Conservation (phyloP, 2,888 invertebrate species). For the Liodrosophila aerea region DNA sequence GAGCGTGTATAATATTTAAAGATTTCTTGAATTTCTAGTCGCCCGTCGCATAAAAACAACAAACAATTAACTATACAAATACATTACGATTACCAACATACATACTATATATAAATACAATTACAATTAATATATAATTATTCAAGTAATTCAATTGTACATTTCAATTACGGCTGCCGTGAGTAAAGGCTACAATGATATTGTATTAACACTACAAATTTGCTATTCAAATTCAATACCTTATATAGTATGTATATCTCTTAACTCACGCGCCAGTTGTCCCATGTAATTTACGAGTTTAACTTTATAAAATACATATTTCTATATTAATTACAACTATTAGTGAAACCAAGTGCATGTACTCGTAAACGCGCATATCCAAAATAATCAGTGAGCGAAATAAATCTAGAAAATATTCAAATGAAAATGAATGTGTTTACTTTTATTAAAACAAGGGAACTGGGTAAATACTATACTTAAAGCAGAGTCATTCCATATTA, state of each 20-base stretch:
- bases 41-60: conserved; percentile 68
- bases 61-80: conserved; percentile 50
- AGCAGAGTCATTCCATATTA: too few species aligned
- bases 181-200: conserved; percentile 27
- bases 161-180: conserved; percentile 39
- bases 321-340: conserved; percentile 23
- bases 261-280: conserved; percentile 28
- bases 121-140: conserved; percentile 37
- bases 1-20: conserved; percentile 47
- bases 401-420: conserved; percentile 69
- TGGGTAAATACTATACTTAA: background rate
- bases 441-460: background rate
- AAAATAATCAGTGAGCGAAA: conserved; percentile 71
- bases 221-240: conserved; percentile 31
- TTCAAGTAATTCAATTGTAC: conserved; percentile 44
- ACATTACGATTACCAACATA: conserved; percentile 34
- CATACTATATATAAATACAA: conserved; percentile 25
- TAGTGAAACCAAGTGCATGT: conserved; percentile 51
- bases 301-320: conserved; percentile 22
- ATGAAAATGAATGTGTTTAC: conserved; percentile 9
- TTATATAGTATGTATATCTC: conserved; percentile 15
- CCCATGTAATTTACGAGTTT: conserved; percentile 37
- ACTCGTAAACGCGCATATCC: conserved; percentile 58
- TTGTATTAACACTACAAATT: conserved; percentile 19
- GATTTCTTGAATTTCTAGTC: conserved; percentile 75